Evolutionary conservation across 2,797 vertebrate species (phyloP).

Genomic region (Mionectes olivaceus): DNA sequence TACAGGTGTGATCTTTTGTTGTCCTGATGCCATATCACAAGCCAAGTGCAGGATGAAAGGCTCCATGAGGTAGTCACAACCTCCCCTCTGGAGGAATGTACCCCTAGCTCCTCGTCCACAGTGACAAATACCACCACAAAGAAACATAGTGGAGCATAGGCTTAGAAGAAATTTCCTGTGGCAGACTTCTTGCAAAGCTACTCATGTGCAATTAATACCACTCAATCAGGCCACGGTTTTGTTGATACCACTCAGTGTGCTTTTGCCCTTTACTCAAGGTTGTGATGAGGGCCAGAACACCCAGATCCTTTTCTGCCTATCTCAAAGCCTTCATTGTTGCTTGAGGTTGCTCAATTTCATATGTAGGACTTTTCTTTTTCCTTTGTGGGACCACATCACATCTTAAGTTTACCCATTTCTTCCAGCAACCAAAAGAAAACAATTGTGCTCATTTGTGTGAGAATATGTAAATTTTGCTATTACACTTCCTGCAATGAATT

Average conservation of each 20-base stretch:
- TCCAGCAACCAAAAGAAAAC: neutral
- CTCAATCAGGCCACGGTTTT: neutral
- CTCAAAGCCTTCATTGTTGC: neutral
- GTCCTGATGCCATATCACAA: neutral
- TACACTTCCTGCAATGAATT: neutral
- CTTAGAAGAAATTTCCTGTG: neutral
- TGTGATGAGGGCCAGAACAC: neutral
- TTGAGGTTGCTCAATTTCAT: neutral
- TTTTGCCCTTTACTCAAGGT: neutral
- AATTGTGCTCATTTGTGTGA: neutral
- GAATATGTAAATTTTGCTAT: neutral
- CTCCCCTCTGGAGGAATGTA: neutral
- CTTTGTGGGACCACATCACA: neutral
- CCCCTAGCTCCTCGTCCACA: neutral
- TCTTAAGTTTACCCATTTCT: neutral
- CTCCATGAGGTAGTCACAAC: neutral
- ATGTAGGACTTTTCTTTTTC: neutral
- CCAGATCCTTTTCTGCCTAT: neutral
- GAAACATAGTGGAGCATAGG: neutral
- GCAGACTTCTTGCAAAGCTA: neutral
- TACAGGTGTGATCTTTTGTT: neutral
- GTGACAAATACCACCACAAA: neutral
- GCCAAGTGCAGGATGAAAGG: neutral
- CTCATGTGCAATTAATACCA: fast-evolving
- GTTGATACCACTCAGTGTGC: neutral